Evolutionary conservation across 2,888 invertebrate genomes (phyloP).

Genomic region (Bedellia somnulentella): DNA sequence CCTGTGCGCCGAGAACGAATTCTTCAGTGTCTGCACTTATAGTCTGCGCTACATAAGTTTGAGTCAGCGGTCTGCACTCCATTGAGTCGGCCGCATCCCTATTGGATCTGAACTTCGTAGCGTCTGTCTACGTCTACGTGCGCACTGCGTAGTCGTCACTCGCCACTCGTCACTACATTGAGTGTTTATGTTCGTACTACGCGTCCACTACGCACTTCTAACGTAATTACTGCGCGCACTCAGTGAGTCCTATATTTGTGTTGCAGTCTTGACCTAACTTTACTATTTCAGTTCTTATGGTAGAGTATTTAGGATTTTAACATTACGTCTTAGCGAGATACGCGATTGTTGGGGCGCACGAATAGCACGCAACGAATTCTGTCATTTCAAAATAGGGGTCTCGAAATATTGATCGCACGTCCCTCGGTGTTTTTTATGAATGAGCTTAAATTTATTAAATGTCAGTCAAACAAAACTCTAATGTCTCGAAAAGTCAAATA

Average conservation of each 20-base stretch:
- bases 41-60: slow-evolving; percentile 60
- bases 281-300: neutral
- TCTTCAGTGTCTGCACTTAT: slow-evolving; percentile 59
- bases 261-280: slow-evolving; percentile 17
- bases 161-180: slow-evolving; percentile 40
- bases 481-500: too few species aligned
- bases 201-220: slow-evolving; percentile 43
- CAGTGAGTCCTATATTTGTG: slow-evolving; percentile 55
- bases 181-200: slow-evolving; percentile 45
- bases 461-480: too few species aligned
- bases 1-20: slow-evolving; percentile 59
- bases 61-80: slow-evolving; percentile 53
- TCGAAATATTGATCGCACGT: too few species aligned
- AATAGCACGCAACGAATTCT: too few species aligned
- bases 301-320: too few species aligned
- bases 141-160: slow-evolving; percentile 47
- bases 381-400: too few species aligned
- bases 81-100: slow-evolving; percentile 49
- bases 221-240: slow-evolving; percentile 58
- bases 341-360: too few species aligned
- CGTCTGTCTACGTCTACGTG: slow-evolving; percentile 53
- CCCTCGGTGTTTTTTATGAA: neutral
- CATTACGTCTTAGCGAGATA: too few species aligned
- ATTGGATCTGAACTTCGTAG: slow-evolving; percentile 52
- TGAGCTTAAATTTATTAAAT: neutral